Evolutionary conservation across 2,888 invertebrate genomes (phyloP), one percentile per base, ranked within the genome.

Genomic region (Lasioglossum leucozonium): DNA sequence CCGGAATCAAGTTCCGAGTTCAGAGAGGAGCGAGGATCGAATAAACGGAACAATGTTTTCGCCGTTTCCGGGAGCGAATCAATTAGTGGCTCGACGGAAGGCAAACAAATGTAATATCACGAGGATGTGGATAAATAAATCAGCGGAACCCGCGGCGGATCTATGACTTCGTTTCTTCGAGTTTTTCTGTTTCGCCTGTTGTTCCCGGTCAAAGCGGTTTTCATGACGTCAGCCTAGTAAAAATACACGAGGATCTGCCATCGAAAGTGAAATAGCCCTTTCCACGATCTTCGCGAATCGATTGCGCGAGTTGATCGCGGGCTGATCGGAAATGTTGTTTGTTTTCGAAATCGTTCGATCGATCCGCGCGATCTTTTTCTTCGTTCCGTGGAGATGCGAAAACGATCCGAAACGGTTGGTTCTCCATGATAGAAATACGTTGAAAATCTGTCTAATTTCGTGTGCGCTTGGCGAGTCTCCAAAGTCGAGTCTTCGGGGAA

Each of bases 111-210:
- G 4, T 16, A 22, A 71, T 74, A 67, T 69, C 62, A 13, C 51
- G 79, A 86, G 77, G 78, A 74, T 69, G 71, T 26, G 73, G 26
- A 78, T 72, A 77, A 84, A 86, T 72, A 87, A 89, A 86, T 84
- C 58, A 77, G 62, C 65, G 80, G 42, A 79, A 72, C 73, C 18
- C 34, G 18, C 34, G n/a, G n/a, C 13, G 44, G 42, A 75, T 79
- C 79, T 76, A 79, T 78, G 40, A 22, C 26, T 42, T 44, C 13
- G 10, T 72, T 62, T 62, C 13, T 13, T 37, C 34, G 51, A 51
- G 3, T 51, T 51, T 51, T 51, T n/a, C 22, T 51, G n/a, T n/a
- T n/a, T n/a, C n/a, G n/a, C n/a, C n/a, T 65, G 69, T 78, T 81
- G 34, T 42, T 74, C 67, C 74, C 55, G 47, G 18, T 34, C 72